A percentile compares a stretch with the other conserved stretches of the same genome.
Conservation (phyloP, 2,113 vertebrate species). For the Deroptyus accipitrinus region DNA sequence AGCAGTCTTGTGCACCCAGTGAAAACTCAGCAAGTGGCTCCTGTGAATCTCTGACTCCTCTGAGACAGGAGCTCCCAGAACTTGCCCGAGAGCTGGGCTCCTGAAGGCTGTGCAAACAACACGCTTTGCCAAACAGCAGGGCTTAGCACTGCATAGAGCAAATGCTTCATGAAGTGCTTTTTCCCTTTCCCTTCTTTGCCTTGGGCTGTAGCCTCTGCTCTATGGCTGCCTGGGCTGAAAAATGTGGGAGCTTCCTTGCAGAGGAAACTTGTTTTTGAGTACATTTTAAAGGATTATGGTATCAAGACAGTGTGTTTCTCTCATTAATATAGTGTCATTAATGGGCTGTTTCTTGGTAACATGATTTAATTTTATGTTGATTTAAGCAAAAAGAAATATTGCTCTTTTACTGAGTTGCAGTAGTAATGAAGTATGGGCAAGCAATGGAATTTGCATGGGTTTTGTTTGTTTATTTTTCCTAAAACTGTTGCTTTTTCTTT, state of each 20-base stretch:
- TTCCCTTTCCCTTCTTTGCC: background rate
- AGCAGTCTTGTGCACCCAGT: rapidly evolving
- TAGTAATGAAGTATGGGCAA: background rate
- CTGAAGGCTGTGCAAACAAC: background rate
- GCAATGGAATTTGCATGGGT: background rate
- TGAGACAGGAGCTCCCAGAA: background rate
- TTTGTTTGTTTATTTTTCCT: background rate
- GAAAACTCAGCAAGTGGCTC: background rate
- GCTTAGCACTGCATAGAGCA: rapidly evolving
- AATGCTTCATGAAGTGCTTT: background rate
- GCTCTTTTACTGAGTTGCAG: rapidly evolving
- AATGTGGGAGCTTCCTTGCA: background rate
- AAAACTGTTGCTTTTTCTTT: background rate
- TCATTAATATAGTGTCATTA: background rate
- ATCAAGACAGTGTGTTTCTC: background rate
- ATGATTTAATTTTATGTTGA: background rate
- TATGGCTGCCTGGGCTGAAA: background rate
- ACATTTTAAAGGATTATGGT: background rate
- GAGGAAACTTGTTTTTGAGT: background rate
- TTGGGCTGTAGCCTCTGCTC: background rate
- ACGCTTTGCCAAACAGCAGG: background rate
- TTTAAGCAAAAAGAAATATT: background rate
- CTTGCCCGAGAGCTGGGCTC: rapidly evolving
- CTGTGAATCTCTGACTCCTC: background rate
- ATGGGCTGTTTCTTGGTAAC: background rate